Conservation (phyloP, 1,140 invertebrate species). For the Drosophila lacertosa region DNA sequence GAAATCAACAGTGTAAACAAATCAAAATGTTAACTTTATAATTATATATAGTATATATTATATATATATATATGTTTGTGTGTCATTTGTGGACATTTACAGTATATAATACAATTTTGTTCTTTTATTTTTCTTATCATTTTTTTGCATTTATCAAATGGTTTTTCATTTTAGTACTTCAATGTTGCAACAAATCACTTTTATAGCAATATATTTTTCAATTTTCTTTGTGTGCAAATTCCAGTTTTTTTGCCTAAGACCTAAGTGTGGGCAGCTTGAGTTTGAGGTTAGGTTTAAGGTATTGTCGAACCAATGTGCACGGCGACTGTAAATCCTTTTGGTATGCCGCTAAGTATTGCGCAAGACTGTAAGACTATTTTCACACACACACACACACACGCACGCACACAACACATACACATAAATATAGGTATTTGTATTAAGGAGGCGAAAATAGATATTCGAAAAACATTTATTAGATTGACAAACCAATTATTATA, state of each 20-base stretch:
- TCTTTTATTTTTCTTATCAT: constrained; percentile 29
- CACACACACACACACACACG: constrained; percentile 49
- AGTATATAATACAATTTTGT: constrained; percentile 67
- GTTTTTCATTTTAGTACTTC: constrained; percentile 69
- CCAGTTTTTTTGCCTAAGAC: constrained; percentile 68
- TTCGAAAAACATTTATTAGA: constrained; percentile 75
- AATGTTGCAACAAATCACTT: constrained; percentile 83
- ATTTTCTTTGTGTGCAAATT: constrained; percentile 54
- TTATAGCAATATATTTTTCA: constrained; percentile 50
- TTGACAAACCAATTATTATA: constrained; percentile 75
- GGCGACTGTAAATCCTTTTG: constrained; percentile 44
- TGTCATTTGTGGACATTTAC: constrained; percentile 60
- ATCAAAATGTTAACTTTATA: constrained; percentile 58
- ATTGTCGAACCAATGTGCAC: constrained; percentile 63
- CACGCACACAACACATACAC: constrained; percentile 43
- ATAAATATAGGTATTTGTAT: constrained; percentile 46
- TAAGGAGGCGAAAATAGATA: constrained; percentile 58
- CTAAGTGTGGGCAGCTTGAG: constrained; percentile 18
- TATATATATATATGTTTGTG: constrained; percentile 72
- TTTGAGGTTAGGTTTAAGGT: constrained; percentile 50
- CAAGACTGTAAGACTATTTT: constrained; percentile 45
- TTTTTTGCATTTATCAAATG: constrained; percentile 12
- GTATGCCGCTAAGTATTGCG: constrained; percentile 31
- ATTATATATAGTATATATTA: no score
- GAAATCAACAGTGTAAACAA: constrained; percentile 46